Evolutionary conservation across 2,113 vertebrate species (phyloP).

Genomic region (Ammodramus savannarum): DNA sequence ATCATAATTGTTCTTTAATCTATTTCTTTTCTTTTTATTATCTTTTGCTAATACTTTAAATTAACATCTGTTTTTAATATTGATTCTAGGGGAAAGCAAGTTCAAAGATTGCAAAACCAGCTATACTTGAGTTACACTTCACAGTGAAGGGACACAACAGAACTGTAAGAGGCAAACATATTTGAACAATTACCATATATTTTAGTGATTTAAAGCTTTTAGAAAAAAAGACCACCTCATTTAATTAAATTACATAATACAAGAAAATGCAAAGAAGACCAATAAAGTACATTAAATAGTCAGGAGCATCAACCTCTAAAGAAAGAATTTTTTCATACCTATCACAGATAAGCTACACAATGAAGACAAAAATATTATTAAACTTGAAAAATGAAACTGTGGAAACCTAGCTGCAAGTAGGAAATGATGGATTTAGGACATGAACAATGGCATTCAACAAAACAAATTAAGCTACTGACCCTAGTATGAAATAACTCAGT

Average conservation of each 20-base stretch:
- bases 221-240: neutral
- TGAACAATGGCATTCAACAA: neutral
- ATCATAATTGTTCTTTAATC: neutral
- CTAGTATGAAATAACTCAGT: neutral
- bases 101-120: neutral
- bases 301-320: neutral
- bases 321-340: neutral
- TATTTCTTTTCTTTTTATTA: neutral
- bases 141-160: neutral
- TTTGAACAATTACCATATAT: neutral
- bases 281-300: neutral
- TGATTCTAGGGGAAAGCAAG: neutral
- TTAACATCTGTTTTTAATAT: neutral
- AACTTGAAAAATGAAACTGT: neutral
- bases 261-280: neutral
- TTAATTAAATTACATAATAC: neutral
- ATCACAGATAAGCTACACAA: neutral
- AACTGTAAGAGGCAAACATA: neutral
- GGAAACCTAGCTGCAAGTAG: neutral
- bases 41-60: neutral
- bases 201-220: neutral
- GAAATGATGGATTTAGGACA: neutral
- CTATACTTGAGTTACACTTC: neutral
- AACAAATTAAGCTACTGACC: neutral
- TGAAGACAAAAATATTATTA: neutral